Evolutionary conservation across 2,113 vertebrate species (phyloP).

Genomic region (Cynopterus brachyotis): DNA sequence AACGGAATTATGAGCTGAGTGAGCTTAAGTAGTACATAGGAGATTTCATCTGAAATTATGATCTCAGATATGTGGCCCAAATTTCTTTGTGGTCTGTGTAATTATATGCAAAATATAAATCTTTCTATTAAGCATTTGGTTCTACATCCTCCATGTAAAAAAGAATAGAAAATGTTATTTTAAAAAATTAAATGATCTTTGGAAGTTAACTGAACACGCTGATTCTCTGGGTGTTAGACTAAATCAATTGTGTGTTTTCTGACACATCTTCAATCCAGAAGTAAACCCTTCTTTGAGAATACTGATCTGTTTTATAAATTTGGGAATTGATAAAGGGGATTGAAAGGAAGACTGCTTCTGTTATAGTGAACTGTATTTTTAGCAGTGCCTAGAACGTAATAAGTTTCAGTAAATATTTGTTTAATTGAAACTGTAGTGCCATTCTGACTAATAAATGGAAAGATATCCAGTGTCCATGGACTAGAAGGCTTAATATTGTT

Average conservation of each 20-base stretch:
- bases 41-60: neutral
- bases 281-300: neutral
- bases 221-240: neutral
- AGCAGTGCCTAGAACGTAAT: neutral
- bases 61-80: neutral
- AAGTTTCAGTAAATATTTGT: neutral
- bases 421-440: neutral
- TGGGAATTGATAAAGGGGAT: neutral
- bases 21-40: neutral
- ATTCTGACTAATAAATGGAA: neutral
- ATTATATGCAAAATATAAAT: neutral
- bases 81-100: neutral
- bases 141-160: neutral
- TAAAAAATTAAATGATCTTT: neutral
- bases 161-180: neutral
- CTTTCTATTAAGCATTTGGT: neutral
- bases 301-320: neutral
- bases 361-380: neutral
- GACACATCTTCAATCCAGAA: neutral
- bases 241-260: neutral
- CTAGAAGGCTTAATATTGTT: neutral
- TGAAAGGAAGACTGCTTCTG: neutral
- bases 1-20: neutral
- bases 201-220: neutral
- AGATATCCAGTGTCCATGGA: neutral